Conservation (phyloP, 2,113 vertebrate genomes). For the Halichoerus grypus region DNA sequence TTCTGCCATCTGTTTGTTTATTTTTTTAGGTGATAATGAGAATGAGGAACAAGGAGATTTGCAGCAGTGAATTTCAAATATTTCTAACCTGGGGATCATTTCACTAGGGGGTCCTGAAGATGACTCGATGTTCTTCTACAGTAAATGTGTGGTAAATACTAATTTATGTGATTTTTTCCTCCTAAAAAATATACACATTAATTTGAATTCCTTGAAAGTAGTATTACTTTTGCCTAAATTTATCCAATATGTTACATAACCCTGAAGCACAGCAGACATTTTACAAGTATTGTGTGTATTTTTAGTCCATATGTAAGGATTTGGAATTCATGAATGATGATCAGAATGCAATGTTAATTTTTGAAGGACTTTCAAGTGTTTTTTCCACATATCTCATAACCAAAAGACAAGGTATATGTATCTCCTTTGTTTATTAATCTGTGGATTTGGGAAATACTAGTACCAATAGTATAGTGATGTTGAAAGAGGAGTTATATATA, state of each 20-base stretch:
- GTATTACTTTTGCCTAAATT: not conserved
- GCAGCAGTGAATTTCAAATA: conserved; percentile 52
- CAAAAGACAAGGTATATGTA: not conserved
- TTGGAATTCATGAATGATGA: not conserved
- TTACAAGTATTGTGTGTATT: not conserved
- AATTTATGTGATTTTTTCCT: not conserved
- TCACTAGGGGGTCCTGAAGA: not conserved
- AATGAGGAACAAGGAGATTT: not conserved
- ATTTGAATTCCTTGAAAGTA: conserved; percentile 19
- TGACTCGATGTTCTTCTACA: not conserved
- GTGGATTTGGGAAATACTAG: not conserved
- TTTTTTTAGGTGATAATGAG: conserved; percentile 13
- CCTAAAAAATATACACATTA: not conserved
- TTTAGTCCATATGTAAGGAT: not conserved
- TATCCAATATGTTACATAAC: not conserved
- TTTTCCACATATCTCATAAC: not conserved
- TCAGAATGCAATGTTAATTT: not conserved
- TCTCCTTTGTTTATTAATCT: not conserved
- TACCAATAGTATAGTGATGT: not conserved
- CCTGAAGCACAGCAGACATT: not conserved
- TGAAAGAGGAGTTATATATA: not conserved
- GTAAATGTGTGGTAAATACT: not conserved
- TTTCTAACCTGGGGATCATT: not conserved
- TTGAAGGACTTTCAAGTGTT: not conserved
- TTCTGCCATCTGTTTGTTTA: conserved; percentile 29